phyloP scores from a whole-genome alignment of 2,113 vertebrate species.

The Zootoca vivipara region DNA sequence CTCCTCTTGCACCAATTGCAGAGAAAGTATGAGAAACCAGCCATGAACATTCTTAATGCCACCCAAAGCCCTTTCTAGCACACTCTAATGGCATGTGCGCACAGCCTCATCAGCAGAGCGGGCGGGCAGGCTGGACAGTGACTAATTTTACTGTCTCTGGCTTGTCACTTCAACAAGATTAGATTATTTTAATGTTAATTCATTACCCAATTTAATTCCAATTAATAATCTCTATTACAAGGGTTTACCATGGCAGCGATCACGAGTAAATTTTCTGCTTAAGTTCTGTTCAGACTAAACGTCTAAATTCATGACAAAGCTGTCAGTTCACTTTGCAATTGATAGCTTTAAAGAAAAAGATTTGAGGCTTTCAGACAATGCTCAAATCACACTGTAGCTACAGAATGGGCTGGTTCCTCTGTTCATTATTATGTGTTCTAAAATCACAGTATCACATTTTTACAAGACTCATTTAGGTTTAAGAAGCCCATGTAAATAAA shows the following conservation, averaged over 20 bases:
- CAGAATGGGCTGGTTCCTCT: neutral
- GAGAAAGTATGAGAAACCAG: neutral
- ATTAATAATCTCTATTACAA: slow-evolving; percentile 57
- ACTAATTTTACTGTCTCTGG: slow-evolving; percentile 57
- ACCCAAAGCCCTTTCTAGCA: slow-evolving; percentile 48
- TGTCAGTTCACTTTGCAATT: neutral
- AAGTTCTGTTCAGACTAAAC: neutral
- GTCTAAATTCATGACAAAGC: neutral
- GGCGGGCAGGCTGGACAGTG: slow-evolving; percentile 46
- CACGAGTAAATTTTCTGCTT: slow-evolving; percentile 17
- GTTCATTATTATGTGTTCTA: neutral
- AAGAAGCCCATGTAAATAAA: neutral
- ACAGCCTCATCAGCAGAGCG: slow-evolving; percentile 43
- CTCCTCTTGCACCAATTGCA: neutral
- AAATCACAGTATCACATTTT: neutral
- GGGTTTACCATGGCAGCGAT: slow-evolving; percentile 15
- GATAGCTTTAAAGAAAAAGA: neutral
- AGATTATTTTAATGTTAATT: slow-evolving; percentile 73
- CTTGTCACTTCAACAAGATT: slow-evolving; percentile 59
- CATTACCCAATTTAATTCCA: slow-evolving; percentile 62
- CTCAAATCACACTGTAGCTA: slow-evolving; percentile 23
- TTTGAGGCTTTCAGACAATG: neutral
- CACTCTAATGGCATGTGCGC: slow-evolving; percentile 41
- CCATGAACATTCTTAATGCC: slow-evolving; percentile 17
- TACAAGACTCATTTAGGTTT: slow-evolving; percentile 25